These are phyloP conservation scores for Porites rus DNA, from an alignment of 92 coral and sea anemone genomes.

Conservation along the genomic window DNA sequence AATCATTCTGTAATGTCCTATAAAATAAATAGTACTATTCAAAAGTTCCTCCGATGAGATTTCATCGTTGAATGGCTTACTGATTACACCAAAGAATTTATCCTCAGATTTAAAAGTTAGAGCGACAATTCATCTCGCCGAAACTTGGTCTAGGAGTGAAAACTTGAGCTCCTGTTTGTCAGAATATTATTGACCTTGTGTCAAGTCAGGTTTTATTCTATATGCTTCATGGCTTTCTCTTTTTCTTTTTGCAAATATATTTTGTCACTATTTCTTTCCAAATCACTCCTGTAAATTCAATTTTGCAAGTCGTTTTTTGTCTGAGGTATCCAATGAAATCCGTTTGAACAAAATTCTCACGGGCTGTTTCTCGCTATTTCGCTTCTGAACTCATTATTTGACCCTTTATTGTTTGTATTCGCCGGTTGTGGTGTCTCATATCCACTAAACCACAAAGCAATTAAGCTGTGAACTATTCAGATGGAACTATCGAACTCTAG, in stretches of 20 bases:
- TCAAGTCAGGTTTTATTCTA: not conserved
- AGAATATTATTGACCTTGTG: not conserved
- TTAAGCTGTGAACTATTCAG: not conserved
- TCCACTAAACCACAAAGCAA: not conserved
- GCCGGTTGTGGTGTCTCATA: not conserved
- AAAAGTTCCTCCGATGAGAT: no score
- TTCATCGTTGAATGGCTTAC: no score
- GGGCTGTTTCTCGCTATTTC: not conserved
- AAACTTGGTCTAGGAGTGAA: no score
- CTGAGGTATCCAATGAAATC: not conserved
- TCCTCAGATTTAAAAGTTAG: no score
- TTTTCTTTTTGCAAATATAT: no score
- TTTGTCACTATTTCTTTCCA: not conserved
- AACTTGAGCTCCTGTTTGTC: no score
- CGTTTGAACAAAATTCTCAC: not conserved
- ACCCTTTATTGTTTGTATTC: not conserved
- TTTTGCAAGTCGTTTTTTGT: not conserved
- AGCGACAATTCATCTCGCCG: no score
- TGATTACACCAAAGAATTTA: no score
- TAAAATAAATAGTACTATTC: no score
- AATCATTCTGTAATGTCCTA: no score
- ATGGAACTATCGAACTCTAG: slow-evolving; percentile 13
- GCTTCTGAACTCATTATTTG: not conserved
- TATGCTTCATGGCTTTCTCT: not conserved
- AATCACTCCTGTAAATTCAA: not conserved